Evolutionary conservation across 2,888 invertebrate species (phyloP).

Genomic region (Epinotia bilunana): DNA sequence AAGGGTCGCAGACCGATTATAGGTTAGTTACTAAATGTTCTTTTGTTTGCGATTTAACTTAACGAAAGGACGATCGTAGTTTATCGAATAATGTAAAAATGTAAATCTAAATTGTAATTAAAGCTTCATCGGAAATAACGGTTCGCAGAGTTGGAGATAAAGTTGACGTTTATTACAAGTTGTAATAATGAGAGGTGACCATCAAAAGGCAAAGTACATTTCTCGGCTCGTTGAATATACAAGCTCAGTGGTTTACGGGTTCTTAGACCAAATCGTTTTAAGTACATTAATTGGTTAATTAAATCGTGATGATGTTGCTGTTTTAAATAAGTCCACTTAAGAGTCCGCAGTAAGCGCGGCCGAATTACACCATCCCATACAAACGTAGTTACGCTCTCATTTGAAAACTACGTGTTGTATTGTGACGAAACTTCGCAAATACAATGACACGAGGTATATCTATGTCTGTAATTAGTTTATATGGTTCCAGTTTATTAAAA

Average conservation of each 20-base stretch:
- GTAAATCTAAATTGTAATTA: constrained; percentile 14
- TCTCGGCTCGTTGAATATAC: constrained; percentile 15
- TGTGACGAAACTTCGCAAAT: no score
- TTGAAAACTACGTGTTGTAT: no score
- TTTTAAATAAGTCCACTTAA: no score
- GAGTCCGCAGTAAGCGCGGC: no score
- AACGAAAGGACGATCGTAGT: constrained; percentile 5
- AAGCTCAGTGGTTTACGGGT: neutral
- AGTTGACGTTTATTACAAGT: constrained; percentile 12
- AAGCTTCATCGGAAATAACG: neutral
- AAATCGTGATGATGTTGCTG: no score
- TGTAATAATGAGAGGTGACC: constrained; percentile 1
- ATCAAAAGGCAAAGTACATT: constrained; percentile 8
- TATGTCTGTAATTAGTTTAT: no score
- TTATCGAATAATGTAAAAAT: constrained; percentile 17
- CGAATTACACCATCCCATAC: no score
- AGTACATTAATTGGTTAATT: no score
- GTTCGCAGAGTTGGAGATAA: neutral
- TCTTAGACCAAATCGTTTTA: neutral
- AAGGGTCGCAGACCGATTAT: constrained; percentile 21
- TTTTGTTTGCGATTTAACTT: constrained; percentile 22
- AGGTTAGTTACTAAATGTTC: constrained; percentile 18
- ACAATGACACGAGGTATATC: no score
- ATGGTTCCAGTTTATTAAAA: no score
- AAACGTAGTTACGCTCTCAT: no score